Evolutionary conservation across 2,888 invertebrate genomes (phyloP), one percentile per base, ranked within the genome.

Genomic region (Lepidocyrtoides sp.): DNA sequence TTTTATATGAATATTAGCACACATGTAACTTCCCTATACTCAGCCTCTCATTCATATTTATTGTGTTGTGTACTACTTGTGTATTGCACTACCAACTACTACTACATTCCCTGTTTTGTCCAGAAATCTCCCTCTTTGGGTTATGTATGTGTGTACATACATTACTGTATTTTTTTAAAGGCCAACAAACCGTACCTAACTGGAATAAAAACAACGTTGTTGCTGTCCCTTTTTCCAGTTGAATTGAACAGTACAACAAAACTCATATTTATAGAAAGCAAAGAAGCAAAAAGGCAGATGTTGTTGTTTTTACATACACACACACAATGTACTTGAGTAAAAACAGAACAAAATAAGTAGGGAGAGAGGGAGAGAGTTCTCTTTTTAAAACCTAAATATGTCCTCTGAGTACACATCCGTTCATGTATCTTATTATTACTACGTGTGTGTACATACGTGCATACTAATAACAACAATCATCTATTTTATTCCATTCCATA

Each of bases 401-500:
- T 79, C 54, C 54, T 79, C 57, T 79, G 57, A 57, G 57, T 57
- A 57, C 5, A 79, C 8, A 36, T 79, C 20, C 36, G 51, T 79
- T 26, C 77, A 32, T 79, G 20, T 54, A 23, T 82, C 12, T 69
- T 41, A 83, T 72, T 69, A 36, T 54, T 54, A 75, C 44, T 75
- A 75, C 75, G 60, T 69, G 83, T 63, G 75, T 48, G 79, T 79
- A 75, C 77, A 75, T 77, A 63, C 82, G 91, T 91, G 91, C 87
- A 86, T 91, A 85, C 91, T 91, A 91, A 91, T 88, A 82, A 82
- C 85, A 92, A 92, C 92, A 91, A 92, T 93, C 93, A 93, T 93
- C 93, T 92, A 85, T 93, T 91, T 92, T 92, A 93, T 93, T 93
- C 93, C 93, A 91, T 92, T 91, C 93, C 93, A 93, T 93, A 93